Conservation (phyloP, 2,888 invertebrate genomes). For the Acleris literana region DNA sequence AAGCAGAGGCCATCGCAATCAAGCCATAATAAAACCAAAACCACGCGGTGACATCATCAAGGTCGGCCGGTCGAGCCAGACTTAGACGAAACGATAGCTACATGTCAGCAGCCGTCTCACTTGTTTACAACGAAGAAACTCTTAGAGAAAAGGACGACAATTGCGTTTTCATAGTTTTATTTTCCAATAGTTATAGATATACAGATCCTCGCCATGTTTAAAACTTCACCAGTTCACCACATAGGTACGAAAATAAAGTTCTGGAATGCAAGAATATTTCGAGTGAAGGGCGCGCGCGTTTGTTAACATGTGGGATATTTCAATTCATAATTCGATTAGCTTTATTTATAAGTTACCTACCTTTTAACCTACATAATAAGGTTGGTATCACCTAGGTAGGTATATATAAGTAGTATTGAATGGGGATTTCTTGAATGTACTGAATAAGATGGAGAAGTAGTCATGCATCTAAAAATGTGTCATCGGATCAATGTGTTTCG, state of each 20-base stretch:
- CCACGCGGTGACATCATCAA: slow-evolving; percentile 75
- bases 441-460: too few relatives aligned
- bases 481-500: too few relatives aligned
- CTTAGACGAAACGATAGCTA: slow-evolving; percentile 14
- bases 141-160: slow-evolving; percentile 5
- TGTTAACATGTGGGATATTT: slow-evolving; percentile 37
- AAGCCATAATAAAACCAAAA: slow-evolving; percentile 56
- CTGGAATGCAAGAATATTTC: slow-evolving; percentile 39
- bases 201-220: slow-evolving; percentile 15
- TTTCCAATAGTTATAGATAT: neutral
- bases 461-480: too few relatives aligned
- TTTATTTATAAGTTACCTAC: neutral
- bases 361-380: too few relatives aligned
- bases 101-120: slow-evolving; percentile 7
- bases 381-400: neutral
- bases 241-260: slow-evolving; percentile 34
- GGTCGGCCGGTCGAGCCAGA: slow-evolving; percentile 57
- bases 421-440: too few relatives aligned
- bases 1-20: slow-evolving; percentile 44
- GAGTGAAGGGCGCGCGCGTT: slow-evolving; percentile 37
- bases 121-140: slow-evolving; percentile 10
- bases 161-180: neutral
- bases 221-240: slow-evolving; percentile 16
- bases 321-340: slow-evolving; percentile 21
- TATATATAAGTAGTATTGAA: too few relatives aligned